These are phyloP conservation scores for Lycaon pictus DNA, from an alignment of 2,113 vertebrate species.

Conservation along the genomic window DNA sequence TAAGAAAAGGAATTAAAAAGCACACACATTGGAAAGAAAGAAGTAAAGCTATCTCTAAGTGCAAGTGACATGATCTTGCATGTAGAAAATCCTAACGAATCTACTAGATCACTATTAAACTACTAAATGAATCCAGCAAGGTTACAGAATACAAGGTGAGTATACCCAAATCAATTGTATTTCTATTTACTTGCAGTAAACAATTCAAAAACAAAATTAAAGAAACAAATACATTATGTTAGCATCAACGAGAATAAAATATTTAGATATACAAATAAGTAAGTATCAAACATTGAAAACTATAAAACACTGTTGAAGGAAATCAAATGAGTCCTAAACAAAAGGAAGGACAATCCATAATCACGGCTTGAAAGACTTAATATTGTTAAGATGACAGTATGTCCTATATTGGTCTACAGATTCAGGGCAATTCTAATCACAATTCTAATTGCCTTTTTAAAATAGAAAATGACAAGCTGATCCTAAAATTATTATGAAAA, in stretches of 20 bases:
- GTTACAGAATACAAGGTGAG: neutral
- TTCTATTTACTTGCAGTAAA: slow-evolving; percentile 13
- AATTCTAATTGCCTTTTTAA: neutral
- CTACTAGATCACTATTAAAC: neutral
- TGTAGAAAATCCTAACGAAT: neutral
- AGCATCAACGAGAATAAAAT: slow-evolving; percentile 1
- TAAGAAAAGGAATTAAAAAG: neutral
- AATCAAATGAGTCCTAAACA: neutral
- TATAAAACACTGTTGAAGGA: neutral
- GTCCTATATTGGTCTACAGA: neutral
- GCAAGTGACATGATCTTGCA: neutral
- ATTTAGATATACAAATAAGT: neutral
- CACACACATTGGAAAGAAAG: neutral
- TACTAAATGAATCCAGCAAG: neutral
- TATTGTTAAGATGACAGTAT: neutral
- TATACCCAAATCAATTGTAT: neutral
- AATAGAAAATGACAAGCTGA: neutral
- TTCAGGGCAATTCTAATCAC: neutral
- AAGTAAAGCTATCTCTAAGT: neutral
- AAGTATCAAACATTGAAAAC: neutral
- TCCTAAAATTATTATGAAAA: neutral
- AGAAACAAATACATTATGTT: neutral
- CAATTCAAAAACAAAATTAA: slow-evolving; percentile 9
- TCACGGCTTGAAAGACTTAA: neutral
- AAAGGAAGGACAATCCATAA: neutral